Conservation (phyloP, 2,797 vertebrate genomes). For the Malacoctenus gilli region DNA sequence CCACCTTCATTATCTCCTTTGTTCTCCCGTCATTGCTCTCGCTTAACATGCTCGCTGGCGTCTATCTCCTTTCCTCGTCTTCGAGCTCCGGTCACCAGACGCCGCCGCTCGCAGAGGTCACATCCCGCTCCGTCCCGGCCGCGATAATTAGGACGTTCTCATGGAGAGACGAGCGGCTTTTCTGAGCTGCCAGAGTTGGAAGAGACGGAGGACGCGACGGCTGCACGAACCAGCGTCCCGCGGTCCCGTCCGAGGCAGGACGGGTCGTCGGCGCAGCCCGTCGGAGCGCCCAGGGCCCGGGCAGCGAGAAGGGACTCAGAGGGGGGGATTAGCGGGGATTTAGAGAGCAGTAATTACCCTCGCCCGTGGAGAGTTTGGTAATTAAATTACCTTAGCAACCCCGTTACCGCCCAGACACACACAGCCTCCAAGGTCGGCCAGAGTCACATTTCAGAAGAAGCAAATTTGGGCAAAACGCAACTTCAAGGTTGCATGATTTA, state of each 20-base stretch:
- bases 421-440: conserved; percentile 52
- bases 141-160: conserved; percentile 68
- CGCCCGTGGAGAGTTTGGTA: conserved; percentile 69
- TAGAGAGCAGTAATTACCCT: conserved; percentile 78
- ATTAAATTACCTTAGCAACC: conserved; percentile 81
- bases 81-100: conserved; percentile 28
- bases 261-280: conserved; percentile 39
- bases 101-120: conserved; percentile 45
- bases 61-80: conserved; percentile 12
- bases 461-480: conserved; percentile 25
- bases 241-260: conserved; percentile 43
- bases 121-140: conserved; percentile 48
- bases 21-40: background rate
- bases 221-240: background rate
- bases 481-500: too few relatives aligned
- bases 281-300: conserved; percentile 44
- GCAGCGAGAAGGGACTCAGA: conserved; percentile 63
- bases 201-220: too few relatives aligned
- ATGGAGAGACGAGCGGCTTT: conserved; percentile 54
- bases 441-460: conserved; percentile 18
- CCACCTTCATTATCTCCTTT: background rate
- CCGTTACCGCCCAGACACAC: conserved; percentile 49
- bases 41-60: conserved; percentile 1
- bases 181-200: conserved; percentile 57
- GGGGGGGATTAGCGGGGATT: conserved; percentile 79